Base-by-base conservation (phyloP, 1,140 invertebrate genomes). In the Triops longicaudatus region DNA sequence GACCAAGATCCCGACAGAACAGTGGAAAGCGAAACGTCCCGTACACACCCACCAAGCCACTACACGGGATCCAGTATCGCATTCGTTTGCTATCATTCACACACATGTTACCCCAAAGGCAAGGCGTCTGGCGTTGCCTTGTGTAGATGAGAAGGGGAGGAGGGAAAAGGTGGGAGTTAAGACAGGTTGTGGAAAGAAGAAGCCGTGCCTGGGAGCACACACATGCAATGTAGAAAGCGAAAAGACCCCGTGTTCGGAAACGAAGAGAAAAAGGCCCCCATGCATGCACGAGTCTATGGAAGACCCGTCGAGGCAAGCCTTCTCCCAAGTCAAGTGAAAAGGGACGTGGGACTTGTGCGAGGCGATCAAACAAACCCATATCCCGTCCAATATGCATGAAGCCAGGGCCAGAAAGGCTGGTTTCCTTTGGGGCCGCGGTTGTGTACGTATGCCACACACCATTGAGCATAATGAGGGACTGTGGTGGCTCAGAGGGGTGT, bases 1-100 rank as follows among this genome's bases (percentile, higher is more conserved):
- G 50, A 63, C 14, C 14, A 22, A 17, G 50, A 63, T 22, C 50
- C 14, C 50, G 5, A 63, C 22, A 63, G 17, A 63, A 63, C 50
- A 22, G 14, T 63, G 50, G 50, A 63, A 63, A 22, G 7, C 17
- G 50, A 63, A 63, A 63, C 50, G 50, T 63, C 50, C 50, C 50
- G 22, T 63, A 63, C 50, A 63, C 50, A 63, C 50, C 50, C 50
- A 63, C 50, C 50, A 63, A 63, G 50, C 17, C 50, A 63, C 17
- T 63, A 63, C 22, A 14, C 50, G 50, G n/a, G 17, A 22, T 63
- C 50, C 50, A 63, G 50, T 63, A 63, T 63, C 50, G 50, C 50
- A 63, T 63, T 63, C 50, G 50, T 63, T 63, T 63, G 50, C 50
- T 22, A 63, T 63, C 50, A 63, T 63, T 63, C 50, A 63, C 50